phyloP scores from a whole-genome alignment of 2,113 vertebrate genomes.

The Bos indicus region DNA sequence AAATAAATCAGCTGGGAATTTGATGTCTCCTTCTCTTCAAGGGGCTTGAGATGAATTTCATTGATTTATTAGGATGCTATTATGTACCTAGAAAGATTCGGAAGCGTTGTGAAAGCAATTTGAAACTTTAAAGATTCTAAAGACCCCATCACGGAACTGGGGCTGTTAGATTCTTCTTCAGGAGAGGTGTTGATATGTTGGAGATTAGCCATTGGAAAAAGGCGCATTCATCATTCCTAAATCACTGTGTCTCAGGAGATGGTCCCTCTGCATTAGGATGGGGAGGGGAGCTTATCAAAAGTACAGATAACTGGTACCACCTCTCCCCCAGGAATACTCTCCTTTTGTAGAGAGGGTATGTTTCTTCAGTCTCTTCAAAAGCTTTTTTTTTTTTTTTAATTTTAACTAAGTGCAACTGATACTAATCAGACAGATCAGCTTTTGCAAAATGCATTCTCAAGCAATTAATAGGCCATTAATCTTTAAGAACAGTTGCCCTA shows the following conservation, averaged over 20 bases:
- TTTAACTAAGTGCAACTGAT: not conserved
- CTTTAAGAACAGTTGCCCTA: not conserved
- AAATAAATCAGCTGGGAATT: not conserved
- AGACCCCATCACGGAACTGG: not conserved
- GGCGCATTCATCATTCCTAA: not conserved
- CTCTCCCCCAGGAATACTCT: not conserved
- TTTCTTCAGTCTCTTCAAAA: not conserved
- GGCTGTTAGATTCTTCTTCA: not conserved
- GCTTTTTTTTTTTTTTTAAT: not conserved
- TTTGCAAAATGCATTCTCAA: conserved; percentile 18
- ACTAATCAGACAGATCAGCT: not conserved
- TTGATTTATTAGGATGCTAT: not conserved
- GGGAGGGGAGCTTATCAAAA: not conserved
- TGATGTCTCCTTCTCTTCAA: not conserved
- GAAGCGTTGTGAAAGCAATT: not conserved
- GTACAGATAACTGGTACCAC: not conserved
- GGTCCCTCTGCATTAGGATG: not conserved
- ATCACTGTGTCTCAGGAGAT: not conserved
- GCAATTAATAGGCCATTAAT: conserved; percentile 26
- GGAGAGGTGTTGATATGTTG: not conserved
- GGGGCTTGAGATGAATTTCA: not conserved
- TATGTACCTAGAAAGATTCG: not conserved
- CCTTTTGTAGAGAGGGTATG: not conserved
- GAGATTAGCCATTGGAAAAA: not conserved
- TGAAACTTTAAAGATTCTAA: not conserved